Evolutionary conservation across 2,888 invertebrate species (phyloP), one percentile per base, ranked within the genome.

Genomic region (Lepidochitona cinerea): DNA sequence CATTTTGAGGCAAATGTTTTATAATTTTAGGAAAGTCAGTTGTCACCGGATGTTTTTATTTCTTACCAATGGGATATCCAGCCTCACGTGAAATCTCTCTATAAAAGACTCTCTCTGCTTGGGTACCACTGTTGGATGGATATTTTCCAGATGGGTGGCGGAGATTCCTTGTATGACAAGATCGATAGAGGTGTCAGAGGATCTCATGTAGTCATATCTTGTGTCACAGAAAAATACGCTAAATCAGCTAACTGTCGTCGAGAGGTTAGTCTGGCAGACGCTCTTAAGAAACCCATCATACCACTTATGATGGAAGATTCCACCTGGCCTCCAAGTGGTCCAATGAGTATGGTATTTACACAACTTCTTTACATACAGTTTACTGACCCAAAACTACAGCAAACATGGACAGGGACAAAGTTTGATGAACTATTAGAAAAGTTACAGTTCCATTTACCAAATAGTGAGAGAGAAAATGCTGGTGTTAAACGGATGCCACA

Each of bases 41-140:
- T n/a, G n/a, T n/a, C 83, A 3, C 84, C 87, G 5, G 78, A 81
- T 9, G 80, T 89, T 4, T 89, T 89, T 74, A 81, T 89, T 26
- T 89, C 89, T 1, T 89, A 89, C 78, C 89, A 89, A 75, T 89
- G 89, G 89, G 88, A 85, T 26, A 85, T 85, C 71, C 89, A 89
- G 77, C 82, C 82, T 18, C 82, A 89, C 75, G 81, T 89, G 33
- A 82, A 83, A 71, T 75, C 76, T 5, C 76, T 89, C 68, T 88
- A 88, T 75, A 70, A 81, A 35, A 81, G 82, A 0, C 78, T 89
- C 65, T 80, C 79, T 0, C 75, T 77, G 14, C 77, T 84, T 5
- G 89, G 89, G 14, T 85, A 81, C 70, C 79, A 75, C 29, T 87
- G 88, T 67, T 89, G 89, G 89, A 81, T 89, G 84, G 89, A 89